Evolutionary conservation across 2,113 vertebrate species (phyloP), one percentile per base, ranked within the genome.

Genomic region (Vidua macroura): DNA sequence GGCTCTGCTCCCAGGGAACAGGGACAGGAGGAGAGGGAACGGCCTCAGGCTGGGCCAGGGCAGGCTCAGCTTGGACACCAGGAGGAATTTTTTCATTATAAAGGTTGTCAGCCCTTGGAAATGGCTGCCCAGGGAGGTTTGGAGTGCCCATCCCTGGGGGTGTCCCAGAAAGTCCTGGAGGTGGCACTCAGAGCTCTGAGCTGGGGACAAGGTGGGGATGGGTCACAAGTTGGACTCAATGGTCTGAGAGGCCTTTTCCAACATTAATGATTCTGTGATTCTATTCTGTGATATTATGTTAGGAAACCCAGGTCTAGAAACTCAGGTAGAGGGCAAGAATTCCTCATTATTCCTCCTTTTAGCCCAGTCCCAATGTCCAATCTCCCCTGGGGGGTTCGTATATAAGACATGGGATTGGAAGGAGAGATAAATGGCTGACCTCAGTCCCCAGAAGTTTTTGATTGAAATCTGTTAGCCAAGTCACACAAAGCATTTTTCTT

Each of bases 171-270:
- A 52, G 10, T 4, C 0, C 58, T 80, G 75, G 56, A 11, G 0
- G 11, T 30, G 85, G 66, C 85, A 72, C 67, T 64, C 2, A 43
- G 35, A 0, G 51, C 58, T 64, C 66, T 64, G 49, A 24, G 58
- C 20, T 72, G 41, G 66, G 35, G 35, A 80, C 31, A 64, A 18
- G 62, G 31, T 51, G 56, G 46, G 12, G 0, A 23, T 28, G 1
- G 6, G 8, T 1, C 20, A 5, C 25, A 43, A 5, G 2, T 2
- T 5, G 37, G 22, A 14, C 19, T 75, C 0, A 0, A 5, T 53
- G 41, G 1, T 1, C 48, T 41, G 3, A 13, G 24, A 53, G 2
- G 17, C 1, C 30, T 62, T 69, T 62, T 35, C 48, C 48, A 55
- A 12, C 12, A 4, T 19, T 0, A 49, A 3, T 13, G 21, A 55